Evolutionary conservation across 2,113 vertebrate species (phyloP).

Genomic region (Odontophorus gujanensis): DNA sequence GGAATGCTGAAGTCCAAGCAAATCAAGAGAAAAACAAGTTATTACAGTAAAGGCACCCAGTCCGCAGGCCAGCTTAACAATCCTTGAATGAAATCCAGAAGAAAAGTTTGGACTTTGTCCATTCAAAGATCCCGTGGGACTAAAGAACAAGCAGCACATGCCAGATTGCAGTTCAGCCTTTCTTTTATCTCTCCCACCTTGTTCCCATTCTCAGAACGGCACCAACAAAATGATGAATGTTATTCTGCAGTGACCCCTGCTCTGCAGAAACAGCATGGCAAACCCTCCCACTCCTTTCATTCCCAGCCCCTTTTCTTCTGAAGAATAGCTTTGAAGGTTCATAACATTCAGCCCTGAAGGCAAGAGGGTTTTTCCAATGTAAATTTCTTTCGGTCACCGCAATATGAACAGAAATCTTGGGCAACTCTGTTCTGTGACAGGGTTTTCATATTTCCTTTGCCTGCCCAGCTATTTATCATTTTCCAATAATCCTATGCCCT

Average conservation of each 20-base stretch:
- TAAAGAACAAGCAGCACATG: conserved; percentile 18
- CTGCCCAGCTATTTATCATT: conserved; percentile 82
- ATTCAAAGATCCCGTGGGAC: not conserved
- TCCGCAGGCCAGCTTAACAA: not conserved
- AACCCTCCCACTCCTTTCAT: conserved; percentile 48
- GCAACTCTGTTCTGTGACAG: conserved; percentile 62
- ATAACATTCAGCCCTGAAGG: conserved; percentile 70
- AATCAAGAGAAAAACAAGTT: not conserved
- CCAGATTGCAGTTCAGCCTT: not conserved
- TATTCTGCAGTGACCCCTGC: conserved; percentile 54
- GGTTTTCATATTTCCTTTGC: conserved; percentile 77
- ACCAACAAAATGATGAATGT: conserved; percentile 65
- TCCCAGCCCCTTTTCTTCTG: conserved; percentile 50
- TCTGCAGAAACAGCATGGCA: not conserved
- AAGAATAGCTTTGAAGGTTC: conserved; percentile 66
- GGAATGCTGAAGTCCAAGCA: not conserved
- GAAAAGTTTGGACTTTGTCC: conserved; percentile 20
- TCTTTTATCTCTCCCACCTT: conserved; percentile 68
- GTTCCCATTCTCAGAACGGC: conserved; percentile 31
- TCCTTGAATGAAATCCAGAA: conserved; percentile 38
- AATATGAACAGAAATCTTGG: conserved; percentile 58
- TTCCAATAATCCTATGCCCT: conserved; percentile 87
- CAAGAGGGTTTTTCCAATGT: conserved; percentile 72
- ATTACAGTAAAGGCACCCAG: conserved; percentile 35
- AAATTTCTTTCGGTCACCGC: conserved; percentile 73